These are phyloP conservation scores for Panonychus citri DNA, from an alignment of 1,140 invertebrate species.

Conservation along the genomic window DNA sequence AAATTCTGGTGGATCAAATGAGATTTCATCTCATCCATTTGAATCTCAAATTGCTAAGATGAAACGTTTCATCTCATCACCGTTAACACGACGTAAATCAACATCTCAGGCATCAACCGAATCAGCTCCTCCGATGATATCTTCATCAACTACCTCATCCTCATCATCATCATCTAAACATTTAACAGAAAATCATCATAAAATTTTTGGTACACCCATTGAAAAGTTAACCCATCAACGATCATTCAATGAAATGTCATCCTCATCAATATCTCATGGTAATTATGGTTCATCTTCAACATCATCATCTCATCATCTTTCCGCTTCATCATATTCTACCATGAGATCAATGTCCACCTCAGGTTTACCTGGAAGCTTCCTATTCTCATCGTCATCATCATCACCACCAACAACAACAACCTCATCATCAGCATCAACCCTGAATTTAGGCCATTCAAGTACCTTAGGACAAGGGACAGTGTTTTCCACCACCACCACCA, in stretches of 20 bases:
- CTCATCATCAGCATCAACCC: background rate
- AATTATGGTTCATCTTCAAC: no score
- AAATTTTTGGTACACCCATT: constrained; percentile 14
- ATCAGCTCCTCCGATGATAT: background rate
- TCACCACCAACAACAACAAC: background rate
- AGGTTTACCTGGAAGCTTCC: background rate
- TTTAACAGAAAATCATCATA: background rate
- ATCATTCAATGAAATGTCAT: background rate
- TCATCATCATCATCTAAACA: no score
- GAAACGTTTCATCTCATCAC: constrained; percentile 14
- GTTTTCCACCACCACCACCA: constrained; percentile 1
- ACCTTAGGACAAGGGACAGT: background rate
- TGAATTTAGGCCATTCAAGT: background rate
- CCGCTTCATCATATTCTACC: constrained; percentile 14
- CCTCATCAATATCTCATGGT: no score
- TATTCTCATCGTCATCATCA: background rate
- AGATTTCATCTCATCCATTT: background rate
- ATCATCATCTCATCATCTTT: no score
- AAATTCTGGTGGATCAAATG: no score
- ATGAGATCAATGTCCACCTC: no score
- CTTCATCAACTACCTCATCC: no score
- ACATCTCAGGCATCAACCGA: background rate
- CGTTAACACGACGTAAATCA: constrained; percentile 13
- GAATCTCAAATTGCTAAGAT: constrained; percentile 16
- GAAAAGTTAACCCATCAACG: constrained; percentile 11